Evolutionary conservation across 2,888 invertebrate genomes (phyloP), one percentile per base, ranked within the genome.

Genomic region (Morpho helenor): DNA sequence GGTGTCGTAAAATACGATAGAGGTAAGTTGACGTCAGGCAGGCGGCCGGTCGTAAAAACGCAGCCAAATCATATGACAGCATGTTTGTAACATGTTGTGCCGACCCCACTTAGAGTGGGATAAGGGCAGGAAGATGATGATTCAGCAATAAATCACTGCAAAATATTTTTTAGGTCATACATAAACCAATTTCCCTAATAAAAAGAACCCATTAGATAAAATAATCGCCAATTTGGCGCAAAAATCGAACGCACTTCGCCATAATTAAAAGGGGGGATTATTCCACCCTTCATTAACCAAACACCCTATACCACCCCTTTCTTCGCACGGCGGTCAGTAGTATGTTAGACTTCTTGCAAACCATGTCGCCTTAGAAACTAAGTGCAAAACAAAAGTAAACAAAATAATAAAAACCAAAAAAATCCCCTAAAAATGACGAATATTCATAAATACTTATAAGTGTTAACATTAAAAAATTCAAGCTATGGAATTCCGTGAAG

Each of bases 211-310:
- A 55, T 42, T 44, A 55, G 55, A 55, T 48, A 55, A 39, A 49
- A 49, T 55, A 55, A 59, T 60, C 50, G 60, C 54, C 57, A 64
- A 60, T 62, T 57, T 51, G 45, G 53, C 53, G 55, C 57, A 59
- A 59, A 57, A 62, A 60, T 60, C 56, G 76, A 84, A 87, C 85
- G 86, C 87, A 86, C 85, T 79, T 72, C 70, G 72, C 73, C 75
- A 75, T 85, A 87, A 88, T 89, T 87, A 89, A 88, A 87, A 89
- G 82, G 82, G 83, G 86, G 84, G 85, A 86, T 87, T 87, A 85
- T 87, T 86, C 82, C 85, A 82, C 80, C 71, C 70, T 80, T 87
- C 84, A 87, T 87, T 85, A 85, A 84, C 78, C 59, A 56, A 65
- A 46, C 73, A 72, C 79, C 77, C 77, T 72, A 48, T 58, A 51